Evolutionary conservation across 2,888 invertebrate species (phyloP).

Genomic region (Rotaria macrura): DNA sequence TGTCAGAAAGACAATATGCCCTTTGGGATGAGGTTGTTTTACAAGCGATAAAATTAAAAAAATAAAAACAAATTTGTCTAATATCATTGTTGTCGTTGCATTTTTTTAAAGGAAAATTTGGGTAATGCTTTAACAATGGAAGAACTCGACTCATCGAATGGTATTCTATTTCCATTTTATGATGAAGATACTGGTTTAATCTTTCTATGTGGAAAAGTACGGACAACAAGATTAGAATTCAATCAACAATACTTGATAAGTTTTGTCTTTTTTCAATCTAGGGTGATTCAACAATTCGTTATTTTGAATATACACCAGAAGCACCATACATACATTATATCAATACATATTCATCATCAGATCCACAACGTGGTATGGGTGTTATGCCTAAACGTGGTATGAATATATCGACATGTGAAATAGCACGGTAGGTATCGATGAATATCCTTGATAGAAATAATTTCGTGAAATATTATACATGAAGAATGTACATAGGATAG

Average conservation of each 20-base stretch:
- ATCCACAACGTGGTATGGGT: slow-evolving; percentile 79
- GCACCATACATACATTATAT: slow-evolving; percentile 81
- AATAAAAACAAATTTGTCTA: too few species aligned
- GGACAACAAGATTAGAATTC: too few species aligned
- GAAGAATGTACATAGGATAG: too few species aligned
- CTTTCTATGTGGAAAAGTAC: slow-evolving; percentile 59
- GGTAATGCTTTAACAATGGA: slow-evolving; percentile 47
- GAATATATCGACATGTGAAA: slow-evolving; percentile 69
- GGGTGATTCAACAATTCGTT: slow-evolving; percentile 86
- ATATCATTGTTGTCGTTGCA: too few species aligned
- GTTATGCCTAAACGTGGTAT: slow-evolving; percentile 83
- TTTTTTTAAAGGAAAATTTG: slow-evolving; percentile 39
- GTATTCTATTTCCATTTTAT: slow-evolving; percentile 78
- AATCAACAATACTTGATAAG: neutral
- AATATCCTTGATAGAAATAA: too few species aligned
- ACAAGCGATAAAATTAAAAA: neutral
- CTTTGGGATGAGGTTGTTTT: slow-evolving; percentile 57
- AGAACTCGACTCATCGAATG: slow-evolving; percentile 55
- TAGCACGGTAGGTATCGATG: slow-evolving; percentile 54
- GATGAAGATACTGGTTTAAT: slow-evolving; percentile 81
- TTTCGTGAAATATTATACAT: too few species aligned
- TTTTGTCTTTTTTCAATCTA: slow-evolving; percentile 45
- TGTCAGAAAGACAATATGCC: slow-evolving; percentile 83
- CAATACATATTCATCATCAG: slow-evolving; percentile 75
- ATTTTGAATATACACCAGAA: slow-evolving; percentile 83